phyloP scores from a whole-genome alignment of 1,140 invertebrate genomes.

The Dendroctonus valens region DNA sequence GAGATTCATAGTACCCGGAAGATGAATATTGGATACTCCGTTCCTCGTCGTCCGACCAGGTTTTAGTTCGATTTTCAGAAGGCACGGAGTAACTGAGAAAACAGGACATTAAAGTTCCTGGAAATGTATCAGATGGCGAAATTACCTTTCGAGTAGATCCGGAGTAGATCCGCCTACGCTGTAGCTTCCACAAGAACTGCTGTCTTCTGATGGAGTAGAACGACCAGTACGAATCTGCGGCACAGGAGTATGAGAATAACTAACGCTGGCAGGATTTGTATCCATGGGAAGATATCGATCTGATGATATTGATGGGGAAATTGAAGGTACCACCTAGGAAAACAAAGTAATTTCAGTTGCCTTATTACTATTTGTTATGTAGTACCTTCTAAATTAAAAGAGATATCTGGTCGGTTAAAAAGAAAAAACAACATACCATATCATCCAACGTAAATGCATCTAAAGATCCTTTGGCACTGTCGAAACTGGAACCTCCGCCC shows the following conservation, averaged over 20 bases:
- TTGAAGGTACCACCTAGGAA: constrained; percentile 52
- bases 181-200: constrained; percentile 67
- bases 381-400: background rate
- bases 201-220: constrained; percentile 57
- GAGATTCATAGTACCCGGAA: constrained; percentile 77
- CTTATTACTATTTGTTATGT: background rate
- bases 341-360: background rate
- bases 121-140: no score
- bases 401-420: no score
- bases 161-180: constrained; percentile 58
- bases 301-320: constrained; percentile 41
- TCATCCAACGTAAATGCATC: constrained; percentile 13
- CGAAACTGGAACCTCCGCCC: constrained; percentile 20
- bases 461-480: constrained; percentile 35
- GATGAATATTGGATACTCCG: constrained; percentile 69
- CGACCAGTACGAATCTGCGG: constrained; percentile 44
- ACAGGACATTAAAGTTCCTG: no score
- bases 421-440: background rate
- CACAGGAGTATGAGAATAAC: constrained; percentile 45
- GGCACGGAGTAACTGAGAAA: constrained; percentile 42
- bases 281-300: constrained; percentile 2
- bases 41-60: constrained; percentile 63
- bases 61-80: constrained; percentile 34
- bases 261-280: constrained; percentile 10
- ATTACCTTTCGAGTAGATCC: constrained; percentile 50